phyloP scores from a whole-genome alignment of 2,888 invertebrate species.

The Clitarchus hookeri region DNA sequence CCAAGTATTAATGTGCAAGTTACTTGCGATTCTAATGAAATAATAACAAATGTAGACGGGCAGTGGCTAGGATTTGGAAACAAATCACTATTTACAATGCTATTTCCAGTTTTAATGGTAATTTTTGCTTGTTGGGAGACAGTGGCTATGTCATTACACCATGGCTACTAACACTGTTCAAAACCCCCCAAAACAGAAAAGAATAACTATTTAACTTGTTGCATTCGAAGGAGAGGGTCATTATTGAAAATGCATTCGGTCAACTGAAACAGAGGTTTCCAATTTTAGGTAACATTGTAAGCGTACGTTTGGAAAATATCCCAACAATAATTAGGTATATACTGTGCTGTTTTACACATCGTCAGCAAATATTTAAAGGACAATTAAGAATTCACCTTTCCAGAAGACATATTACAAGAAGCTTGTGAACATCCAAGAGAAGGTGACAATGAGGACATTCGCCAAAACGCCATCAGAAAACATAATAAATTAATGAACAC shows the following conservation, averaged over 20 bases:
- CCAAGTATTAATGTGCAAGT: neutral
- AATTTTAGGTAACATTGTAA: neutral
- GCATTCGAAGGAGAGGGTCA: too few species aligned
- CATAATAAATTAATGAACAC: neutral
- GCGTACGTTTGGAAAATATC: neutral
- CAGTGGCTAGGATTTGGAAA: neutral
- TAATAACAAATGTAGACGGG: neutral
- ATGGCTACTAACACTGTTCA: neutral
- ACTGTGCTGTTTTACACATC: neutral
- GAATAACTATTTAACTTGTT: too few species aligned
- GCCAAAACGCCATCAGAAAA: too few species aligned
- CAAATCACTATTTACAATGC: neutral
- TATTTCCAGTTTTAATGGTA: neutral
- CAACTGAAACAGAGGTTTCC: neutral
- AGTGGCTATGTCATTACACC: neutral
- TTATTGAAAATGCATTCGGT: neutral
- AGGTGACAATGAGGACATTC: too few species aligned
- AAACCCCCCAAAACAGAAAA: too few species aligned
- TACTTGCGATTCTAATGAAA: neutral
- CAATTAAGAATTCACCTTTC: neutral
- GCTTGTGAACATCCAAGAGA: too few species aligned
- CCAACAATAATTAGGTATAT: neutral
- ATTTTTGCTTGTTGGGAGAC: neutral
- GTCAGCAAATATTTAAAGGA: too few species aligned
- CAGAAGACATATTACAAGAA: neutral